Evolutionary conservation across 2,797 vertebrate genomes (phyloP).

Genomic region (Okamejei kenojei): DNA sequence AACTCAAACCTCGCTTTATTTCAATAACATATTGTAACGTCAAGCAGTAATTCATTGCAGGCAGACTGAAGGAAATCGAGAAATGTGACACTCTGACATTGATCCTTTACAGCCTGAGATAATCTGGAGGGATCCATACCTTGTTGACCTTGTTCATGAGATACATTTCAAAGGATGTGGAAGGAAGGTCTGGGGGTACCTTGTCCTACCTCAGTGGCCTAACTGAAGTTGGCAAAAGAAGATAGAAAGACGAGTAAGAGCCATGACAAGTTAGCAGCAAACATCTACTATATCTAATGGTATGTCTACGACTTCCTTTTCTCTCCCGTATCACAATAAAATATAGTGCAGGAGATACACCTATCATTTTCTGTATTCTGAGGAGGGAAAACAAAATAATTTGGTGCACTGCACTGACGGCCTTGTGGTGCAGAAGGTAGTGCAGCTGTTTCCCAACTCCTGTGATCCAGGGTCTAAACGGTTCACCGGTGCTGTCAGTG

Average conservation of each 20-base stretch:
- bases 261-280: not conserved
- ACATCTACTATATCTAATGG: not conserved
- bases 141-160: not conserved
- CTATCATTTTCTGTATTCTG: not conserved
- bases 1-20: not conserved
- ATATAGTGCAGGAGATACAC: not conserved
- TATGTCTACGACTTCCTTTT: not conserved
- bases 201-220: not conserved
- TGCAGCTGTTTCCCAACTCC: too few species aligned
- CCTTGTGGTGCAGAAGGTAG: too few species aligned
- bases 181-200: not conserved
- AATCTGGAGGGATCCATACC: not conserved
- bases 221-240: not conserved
- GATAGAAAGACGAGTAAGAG: not conserved
- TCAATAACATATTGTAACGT: constrained; percentile 2
- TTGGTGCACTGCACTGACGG: not conserved
- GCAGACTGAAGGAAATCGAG: not conserved
- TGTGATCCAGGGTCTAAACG: too few species aligned
- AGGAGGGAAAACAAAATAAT: not conserved
- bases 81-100: not conserved
- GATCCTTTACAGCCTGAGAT: not conserved
- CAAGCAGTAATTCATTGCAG: not conserved
- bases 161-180: not conserved
- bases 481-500: too few species aligned
- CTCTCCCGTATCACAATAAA: not conserved